Evolutionary conservation across 2,113 vertebrate species (phyloP).

Genomic region (Phaethon lepturus): DNA sequence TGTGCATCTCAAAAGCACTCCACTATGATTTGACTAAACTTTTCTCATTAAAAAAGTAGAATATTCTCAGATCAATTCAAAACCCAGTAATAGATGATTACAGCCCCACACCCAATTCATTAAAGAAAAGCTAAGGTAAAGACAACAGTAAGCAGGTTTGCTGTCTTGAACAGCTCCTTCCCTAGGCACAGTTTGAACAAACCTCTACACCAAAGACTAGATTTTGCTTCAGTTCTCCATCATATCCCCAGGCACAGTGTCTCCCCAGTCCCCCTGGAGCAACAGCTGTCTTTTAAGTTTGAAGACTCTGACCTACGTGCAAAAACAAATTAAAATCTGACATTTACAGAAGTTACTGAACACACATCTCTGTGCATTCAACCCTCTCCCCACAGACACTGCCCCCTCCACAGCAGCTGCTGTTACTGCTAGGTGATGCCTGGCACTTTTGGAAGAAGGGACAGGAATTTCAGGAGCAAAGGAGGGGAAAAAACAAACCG

Average conservation of each 20-base stretch:
- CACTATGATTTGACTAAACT: neutral
- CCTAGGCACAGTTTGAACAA: neutral
- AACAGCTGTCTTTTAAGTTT: neutral
- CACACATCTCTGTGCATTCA: neutral
- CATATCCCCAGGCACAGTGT: neutral
- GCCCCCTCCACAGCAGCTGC: neutral
- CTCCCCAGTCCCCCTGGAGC: neutral
- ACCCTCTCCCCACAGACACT: neutral
- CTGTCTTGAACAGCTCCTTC: neutral
- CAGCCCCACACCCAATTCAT: neutral
- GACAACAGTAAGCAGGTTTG: neutral
- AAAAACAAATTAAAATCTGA: conserved; percentile 19
- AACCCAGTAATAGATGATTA: neutral
- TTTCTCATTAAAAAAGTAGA: neutral
- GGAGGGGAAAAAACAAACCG: neutral
- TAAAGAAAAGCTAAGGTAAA: neutral
- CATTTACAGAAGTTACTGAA: neutral
- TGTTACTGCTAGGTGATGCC: neutral
- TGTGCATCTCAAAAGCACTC: neutral
- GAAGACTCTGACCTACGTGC: neutral
- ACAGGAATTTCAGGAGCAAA: neutral
- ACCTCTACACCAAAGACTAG: neutral
- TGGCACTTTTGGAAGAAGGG: neutral
- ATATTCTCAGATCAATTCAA: neutral
- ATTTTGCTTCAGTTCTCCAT: neutral